A percentile compares a stretch with the other conserved stretches of the same genome.
Evolutionary conservation across 2,888 invertebrate genomes (phyloP).

Genomic region (Drosophila kuntzei): DNA sequence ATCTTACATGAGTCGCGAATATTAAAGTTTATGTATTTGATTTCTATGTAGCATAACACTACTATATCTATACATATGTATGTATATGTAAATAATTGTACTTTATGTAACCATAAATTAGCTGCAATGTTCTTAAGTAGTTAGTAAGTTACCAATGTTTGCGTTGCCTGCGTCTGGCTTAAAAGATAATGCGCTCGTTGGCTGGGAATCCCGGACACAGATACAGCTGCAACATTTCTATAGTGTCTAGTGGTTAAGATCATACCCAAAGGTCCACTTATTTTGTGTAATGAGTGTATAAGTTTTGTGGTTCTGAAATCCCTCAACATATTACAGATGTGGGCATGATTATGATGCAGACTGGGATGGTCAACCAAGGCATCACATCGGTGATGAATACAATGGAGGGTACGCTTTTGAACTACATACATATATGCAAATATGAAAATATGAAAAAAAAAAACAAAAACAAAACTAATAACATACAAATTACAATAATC

Average conservation of each 20-base stretch:
- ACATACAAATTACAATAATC: constrained; percentile 28
- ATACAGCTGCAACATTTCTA: constrained; percentile 5
- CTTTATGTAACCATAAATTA: constrained; percentile 49
- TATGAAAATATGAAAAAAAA: background rate
- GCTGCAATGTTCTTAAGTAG: constrained; percentile 75
- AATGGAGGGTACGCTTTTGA: constrained; percentile 91
- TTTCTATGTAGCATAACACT: constrained; percentile 56
- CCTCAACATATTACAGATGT: constrained; percentile 90
- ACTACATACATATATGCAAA: constrained; percentile 31
- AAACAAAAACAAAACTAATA: constrained; percentile 21
- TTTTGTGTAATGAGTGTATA: constrained; percentile 31
- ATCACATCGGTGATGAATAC: constrained; percentile 89
- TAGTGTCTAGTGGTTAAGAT: constrained; percentile 54
- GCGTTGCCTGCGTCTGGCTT: constrained; percentile 71
- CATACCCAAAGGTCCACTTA: constrained; percentile 10
- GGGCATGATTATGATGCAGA: constrained; percentile 98
- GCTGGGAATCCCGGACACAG: constrained; percentile 7
- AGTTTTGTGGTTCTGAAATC: constrained; percentile 53
- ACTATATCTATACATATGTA: constrained; percentile 37
- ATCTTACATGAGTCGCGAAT: constrained; percentile 24
- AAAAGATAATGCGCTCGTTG: constrained; percentile 18
- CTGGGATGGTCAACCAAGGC: constrained; percentile 97
- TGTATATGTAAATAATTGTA: constrained; percentile 20
- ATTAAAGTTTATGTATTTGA: constrained; percentile 54
- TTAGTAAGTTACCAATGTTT: constrained; percentile 73